These are phyloP conservation scores for Perognathus longimembris DNA, from an alignment of 2,113 vertebrate genomes.

Conservation along the genomic window DNA sequence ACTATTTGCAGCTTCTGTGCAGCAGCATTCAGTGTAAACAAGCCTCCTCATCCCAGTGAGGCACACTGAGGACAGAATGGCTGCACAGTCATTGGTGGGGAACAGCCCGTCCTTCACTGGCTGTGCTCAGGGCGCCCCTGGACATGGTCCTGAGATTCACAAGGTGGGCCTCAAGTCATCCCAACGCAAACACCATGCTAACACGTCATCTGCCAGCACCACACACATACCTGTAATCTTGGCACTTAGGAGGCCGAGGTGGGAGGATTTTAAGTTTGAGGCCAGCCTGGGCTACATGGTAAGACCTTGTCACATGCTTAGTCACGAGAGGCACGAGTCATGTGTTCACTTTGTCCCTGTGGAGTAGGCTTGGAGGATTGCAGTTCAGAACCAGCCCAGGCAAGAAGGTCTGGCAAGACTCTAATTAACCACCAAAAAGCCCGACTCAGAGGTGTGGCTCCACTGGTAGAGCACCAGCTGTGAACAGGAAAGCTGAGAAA, in stretches of 20 bases:
- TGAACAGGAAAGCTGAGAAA: no score
- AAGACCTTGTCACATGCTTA: background rate
- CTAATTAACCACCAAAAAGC: no score
- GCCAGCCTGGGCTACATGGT: background rate
- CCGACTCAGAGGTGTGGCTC: no score
- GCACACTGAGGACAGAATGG: background rate
- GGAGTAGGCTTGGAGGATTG: no score
- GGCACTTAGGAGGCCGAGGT: background rate
- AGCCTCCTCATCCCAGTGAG: background rate
- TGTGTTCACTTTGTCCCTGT: no score
- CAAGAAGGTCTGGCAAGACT: no score
- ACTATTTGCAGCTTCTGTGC: constrained; percentile 21
- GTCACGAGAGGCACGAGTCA: no score
- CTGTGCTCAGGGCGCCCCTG: background rate
- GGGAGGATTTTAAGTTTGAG: background rate
- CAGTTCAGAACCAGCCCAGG: no score
- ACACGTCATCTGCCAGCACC: background rate
- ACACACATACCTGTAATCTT: background rate
- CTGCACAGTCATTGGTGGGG: background rate
- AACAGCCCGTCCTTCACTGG: background rate
- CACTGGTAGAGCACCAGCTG: no score
- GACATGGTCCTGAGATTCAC: background rate
- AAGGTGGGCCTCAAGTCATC: constrained; percentile 16
- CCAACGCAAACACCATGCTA: background rate
- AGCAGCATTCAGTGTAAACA: background rate